Conservation (phyloP, 2,888 invertebrate genomes). For the Polymixis lichenea region DNA sequence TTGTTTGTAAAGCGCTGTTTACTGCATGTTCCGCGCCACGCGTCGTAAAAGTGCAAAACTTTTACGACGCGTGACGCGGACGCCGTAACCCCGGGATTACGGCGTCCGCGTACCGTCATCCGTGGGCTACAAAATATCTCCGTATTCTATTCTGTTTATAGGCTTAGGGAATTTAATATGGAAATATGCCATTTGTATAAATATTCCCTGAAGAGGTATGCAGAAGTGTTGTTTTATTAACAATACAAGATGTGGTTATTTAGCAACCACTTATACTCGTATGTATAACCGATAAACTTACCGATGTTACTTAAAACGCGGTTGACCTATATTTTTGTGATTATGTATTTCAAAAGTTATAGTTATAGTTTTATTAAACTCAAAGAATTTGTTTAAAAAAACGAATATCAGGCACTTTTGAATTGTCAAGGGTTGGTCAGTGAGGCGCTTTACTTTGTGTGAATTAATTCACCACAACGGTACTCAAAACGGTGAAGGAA, state of each 20-base stretch:
- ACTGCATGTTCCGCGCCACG: conserved; percentile 1
- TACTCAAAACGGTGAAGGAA: too few species aligned
- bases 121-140: conserved; percentile 20
- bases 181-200: background rate
- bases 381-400: background rate
- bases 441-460: too few species aligned
- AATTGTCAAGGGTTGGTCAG: too few species aligned
- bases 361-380: background rate
- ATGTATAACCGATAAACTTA: background rate
- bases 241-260: background rate
- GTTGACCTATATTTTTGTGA: background rate
- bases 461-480: too few species aligned
- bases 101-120: background rate
- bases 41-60: conserved; percentile 37
- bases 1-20: conserved; percentile 23
- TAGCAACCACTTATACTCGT: too few species aligned
- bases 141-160: conserved; percentile 14
- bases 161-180: conserved; percentile 10
- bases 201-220: background rate
- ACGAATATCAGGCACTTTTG: background rate
- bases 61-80: too few species aligned
- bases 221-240: background rate
- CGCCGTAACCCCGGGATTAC: conserved; percentile 11
- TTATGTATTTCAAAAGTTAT: background rate
- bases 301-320: background rate